Conservation (phyloP, 1,140 invertebrate genomes). For the Babylonia areolata region DNA sequence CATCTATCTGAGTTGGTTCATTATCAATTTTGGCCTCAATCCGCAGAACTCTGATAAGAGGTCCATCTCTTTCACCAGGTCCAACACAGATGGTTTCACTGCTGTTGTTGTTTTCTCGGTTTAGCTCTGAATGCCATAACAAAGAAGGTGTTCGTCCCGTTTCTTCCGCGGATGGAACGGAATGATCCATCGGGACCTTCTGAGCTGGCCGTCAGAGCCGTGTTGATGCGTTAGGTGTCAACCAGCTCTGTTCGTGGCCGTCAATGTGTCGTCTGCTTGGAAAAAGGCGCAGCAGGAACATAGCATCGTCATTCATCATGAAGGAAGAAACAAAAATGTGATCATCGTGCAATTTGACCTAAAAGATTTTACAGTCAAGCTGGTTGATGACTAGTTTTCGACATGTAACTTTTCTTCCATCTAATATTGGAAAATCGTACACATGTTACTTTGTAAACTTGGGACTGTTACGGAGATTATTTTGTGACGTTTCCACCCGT, state of each 20-base stretch:
- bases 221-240: conserved; percentile 30
- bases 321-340: not conserved
- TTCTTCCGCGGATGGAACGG: conserved; percentile 49
- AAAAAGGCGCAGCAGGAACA: conserved; percentile 34
- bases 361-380: not conserved
- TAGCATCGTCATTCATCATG: conserved; percentile 19
- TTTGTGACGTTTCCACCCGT: conserved; percentile 7
- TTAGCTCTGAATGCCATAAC: conserved; percentile 45
- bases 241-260: conserved; percentile 40
- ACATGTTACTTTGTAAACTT: conserved; percentile 1
- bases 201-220: conserved; percentile 39
- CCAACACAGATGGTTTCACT: conserved; percentile 49
- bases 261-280: conserved; percentile 39
- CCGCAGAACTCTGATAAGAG: conserved; percentile 61
- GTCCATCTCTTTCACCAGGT: conserved; percentile 47
- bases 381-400: not conserved
- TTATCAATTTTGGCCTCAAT: conserved; percentile 70
- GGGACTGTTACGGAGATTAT: conserved; percentile 27
- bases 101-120: conserved; percentile 51
- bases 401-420: not conserved
- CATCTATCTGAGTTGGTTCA: conserved; percentile 69
- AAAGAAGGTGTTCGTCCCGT: conserved; percentile 46
- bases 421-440: not conserved
- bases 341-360: not conserved
- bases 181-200: conserved; percentile 51